A percentile compares a stretch with the other conserved stretches of the same genome.
phyloP scores from a whole-genome alignment of 1,140 invertebrate species.

The Neelides sp. region DNA sequence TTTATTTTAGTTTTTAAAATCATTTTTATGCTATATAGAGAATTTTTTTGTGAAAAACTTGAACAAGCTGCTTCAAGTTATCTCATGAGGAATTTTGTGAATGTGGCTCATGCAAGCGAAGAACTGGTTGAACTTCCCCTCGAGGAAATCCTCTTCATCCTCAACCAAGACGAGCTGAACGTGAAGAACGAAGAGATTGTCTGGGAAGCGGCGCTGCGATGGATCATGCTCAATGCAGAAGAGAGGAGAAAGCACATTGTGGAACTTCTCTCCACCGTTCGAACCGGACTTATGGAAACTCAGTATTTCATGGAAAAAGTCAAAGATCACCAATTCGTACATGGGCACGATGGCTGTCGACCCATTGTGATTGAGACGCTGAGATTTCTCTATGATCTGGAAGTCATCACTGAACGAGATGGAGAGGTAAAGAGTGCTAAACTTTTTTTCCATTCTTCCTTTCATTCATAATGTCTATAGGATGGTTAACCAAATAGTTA shows the following conservation, averaged over 20 bases:
- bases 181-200: slow-evolving; percentile 51
- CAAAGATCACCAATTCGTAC: slow-evolving; percentile 41
- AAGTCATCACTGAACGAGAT: slow-evolving; percentile 49
- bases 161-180: slow-evolving; percentile 54
- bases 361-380: slow-evolving; percentile 61
- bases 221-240: slow-evolving; percentile 51
- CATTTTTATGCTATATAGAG: too few relatives aligned
- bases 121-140: slow-evolving; percentile 57
- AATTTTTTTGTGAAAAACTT: slow-evolving; percentile 57
- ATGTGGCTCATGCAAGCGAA: slow-evolving; percentile 51
- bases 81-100: slow-evolving; percentile 58
- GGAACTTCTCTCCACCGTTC: slow-evolving; percentile 60
- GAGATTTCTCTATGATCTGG: slow-evolving; percentile 58
- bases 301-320: slow-evolving; percentile 58
- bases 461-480: too few relatives aligned
- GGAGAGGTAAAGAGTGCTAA: too few relatives aligned
- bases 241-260: slow-evolving; percentile 51
- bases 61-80: slow-evolving; percentile 53
- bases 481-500: too few relatives aligned
- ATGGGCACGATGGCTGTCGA: slow-evolving; percentile 48
- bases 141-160: slow-evolving; percentile 53
- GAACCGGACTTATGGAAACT: slow-evolving; percentile 70
- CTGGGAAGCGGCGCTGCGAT: slow-evolving; percentile 49
- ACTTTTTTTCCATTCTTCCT: too few relatives aligned
- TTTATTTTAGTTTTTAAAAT: slow-evolving; percentile 3